Conservation (phyloP, 2,888 invertebrate species). For the Lottia gigantea region DNA sequence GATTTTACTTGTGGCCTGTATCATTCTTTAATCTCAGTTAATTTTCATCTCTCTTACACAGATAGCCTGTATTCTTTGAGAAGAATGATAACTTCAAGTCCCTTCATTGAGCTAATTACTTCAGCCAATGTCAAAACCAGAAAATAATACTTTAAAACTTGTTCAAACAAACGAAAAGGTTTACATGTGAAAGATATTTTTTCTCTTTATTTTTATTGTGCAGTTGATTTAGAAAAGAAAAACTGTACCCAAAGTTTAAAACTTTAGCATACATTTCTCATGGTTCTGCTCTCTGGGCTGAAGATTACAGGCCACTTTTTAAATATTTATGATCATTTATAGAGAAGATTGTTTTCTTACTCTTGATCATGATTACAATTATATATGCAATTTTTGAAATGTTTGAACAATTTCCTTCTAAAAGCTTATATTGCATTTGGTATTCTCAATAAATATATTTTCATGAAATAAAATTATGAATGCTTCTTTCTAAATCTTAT, state of each 20-base stretch:
- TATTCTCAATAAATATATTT: too few relatives aligned
- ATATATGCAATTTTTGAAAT: too few relatives aligned
- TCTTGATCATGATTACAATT: too few relatives aligned
- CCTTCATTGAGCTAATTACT: slow-evolving; percentile 6
- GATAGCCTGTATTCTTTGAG: not conserved
- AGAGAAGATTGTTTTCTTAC: too few relatives aligned
- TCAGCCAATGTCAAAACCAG: too few relatives aligned
- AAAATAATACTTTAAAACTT: not conserved
- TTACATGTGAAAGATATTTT: not conserved
- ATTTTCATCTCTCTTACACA: not conserved
- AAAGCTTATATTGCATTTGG: too few relatives aligned
- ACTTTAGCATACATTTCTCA: slow-evolving; percentile 1
- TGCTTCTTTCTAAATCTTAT: too few relatives aligned
- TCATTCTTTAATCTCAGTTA: not conserved
- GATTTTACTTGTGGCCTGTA: slow-evolving; percentile 11
- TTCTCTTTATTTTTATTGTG: not conserved
- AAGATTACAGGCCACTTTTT: not conserved
- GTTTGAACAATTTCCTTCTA: too few relatives aligned
- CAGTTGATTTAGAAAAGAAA: not conserved
- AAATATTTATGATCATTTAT: too few relatives aligned
- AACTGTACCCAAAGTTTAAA: not conserved
- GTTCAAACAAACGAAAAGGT: not conserved
- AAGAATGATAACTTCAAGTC: slow-evolving; percentile 5
- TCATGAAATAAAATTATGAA: too few relatives aligned
- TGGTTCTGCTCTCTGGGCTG: not conserved